These are phyloP conservation scores for Nineta flava DNA, from an alignment of 2,888 invertebrate genomes.

Conservation along the genomic window DNA sequence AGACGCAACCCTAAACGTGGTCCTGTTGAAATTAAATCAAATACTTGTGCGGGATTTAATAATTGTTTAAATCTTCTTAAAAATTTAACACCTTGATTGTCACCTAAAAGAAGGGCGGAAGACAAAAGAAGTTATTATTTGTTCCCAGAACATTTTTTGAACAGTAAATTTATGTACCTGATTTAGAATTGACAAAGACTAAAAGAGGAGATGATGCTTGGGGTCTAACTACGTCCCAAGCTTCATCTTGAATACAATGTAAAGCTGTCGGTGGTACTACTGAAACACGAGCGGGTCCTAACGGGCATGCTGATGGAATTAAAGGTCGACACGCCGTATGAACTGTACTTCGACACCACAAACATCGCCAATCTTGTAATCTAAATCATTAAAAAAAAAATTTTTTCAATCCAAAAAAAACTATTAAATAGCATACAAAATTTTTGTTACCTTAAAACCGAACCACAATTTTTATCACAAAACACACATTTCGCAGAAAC, in stretches of 20 bases:
- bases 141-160: background rate
- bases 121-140: background rate
- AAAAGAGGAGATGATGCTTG: conserved; percentile 57
- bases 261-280: conserved; percentile 89
- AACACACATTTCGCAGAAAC: conserved; percentile 84
- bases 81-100: conserved; percentile 95
- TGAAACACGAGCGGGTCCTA: conserved; percentile 79
- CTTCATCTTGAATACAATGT: conserved; percentile 82
- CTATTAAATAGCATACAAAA: background rate
- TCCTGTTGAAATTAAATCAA: conserved; percentile 82
- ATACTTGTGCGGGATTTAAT: conserved; percentile 93
- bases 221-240: conserved; percentile 73
- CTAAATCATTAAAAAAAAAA: conserved; percentile 19
- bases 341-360: conserved; percentile 88
- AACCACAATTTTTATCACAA: conserved; percentile 94
- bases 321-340: conserved; percentile 81
- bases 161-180: conserved; percentile 42
- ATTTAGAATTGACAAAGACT: conserved; percentile 95
- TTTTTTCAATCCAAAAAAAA: background rate
- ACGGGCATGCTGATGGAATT: conserved; percentile 62
- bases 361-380: conserved; percentile 89
- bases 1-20: conserved; percentile 71
- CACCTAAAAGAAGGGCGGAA: conserved; percentile 42
- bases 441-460: conserved; percentile 60
- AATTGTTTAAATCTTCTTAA: conserved; percentile 87